Evolutionary conservation across 1,140 invertebrate genomes (phyloP).

Genomic region (Paralvinella palmiformis): DNA sequence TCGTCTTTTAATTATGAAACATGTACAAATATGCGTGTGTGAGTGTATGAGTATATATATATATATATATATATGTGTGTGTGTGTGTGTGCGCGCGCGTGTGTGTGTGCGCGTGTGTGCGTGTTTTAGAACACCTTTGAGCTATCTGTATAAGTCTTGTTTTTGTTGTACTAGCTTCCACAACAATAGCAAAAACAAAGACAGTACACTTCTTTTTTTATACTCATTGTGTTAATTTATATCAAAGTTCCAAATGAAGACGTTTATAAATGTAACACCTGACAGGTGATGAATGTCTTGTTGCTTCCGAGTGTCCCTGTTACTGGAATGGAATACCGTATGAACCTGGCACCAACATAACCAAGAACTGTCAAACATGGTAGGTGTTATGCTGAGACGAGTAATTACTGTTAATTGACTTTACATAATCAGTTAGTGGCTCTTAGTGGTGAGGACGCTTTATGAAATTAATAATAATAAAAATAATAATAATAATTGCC

Average conservation of each 20-base stretch:
- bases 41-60: too few species aligned
- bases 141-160: too few species aligned
- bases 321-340: background rate
- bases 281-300: background rate
- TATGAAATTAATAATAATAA: too few species aligned
- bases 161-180: too few species aligned
- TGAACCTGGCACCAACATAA: background rate
- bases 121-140: background rate
- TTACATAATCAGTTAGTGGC: too few species aligned
- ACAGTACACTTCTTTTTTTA: background rate
- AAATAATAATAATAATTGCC: too few species aligned
- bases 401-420: too few species aligned
- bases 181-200: background rate
- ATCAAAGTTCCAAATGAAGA: background rate
- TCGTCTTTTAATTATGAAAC: too few species aligned
- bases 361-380: conserved; percentile 8
- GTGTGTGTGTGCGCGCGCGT: too few species aligned
- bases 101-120: background rate
- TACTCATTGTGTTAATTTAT: background rate
- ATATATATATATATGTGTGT: too few species aligned
- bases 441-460: too few species aligned
- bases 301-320: background rate
- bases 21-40: too few species aligned
- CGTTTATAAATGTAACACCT: background rate
- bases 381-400: background rate